Evolutionary conservation across 1,140 invertebrate genomes (phyloP).

Genomic region (Arctopsyche grandis): DNA sequence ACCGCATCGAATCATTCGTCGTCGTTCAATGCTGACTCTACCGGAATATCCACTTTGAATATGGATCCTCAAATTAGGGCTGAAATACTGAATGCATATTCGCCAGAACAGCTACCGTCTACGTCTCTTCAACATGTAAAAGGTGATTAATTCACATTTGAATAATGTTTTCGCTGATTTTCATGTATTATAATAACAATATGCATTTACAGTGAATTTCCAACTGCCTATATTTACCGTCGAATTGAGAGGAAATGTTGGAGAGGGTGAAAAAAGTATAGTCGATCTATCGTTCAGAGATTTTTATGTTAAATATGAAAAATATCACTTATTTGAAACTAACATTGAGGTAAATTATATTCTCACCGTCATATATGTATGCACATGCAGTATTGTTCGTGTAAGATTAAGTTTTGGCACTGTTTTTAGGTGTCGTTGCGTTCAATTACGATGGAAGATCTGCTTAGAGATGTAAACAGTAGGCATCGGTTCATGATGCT

Average conservation of each 20-base stretch:
- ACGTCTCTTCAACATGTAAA: constrained; percentile 49
- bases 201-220: constrained; percentile 69
- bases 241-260: constrained; percentile 74
- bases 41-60: constrained; percentile 66
- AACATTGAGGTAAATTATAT: constrained; percentile 69
- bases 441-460: constrained; percentile 88
- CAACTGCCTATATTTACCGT: constrained; percentile 78
- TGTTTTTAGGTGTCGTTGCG: constrained; percentile 74
- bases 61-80: constrained; percentile 71
- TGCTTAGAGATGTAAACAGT: constrained; percentile 79
- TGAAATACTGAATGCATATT: constrained; percentile 58
- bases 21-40: constrained; percentile 56
- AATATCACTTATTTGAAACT: constrained; percentile 72
- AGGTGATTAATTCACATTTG: constrained; percentile 37
- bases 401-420: background rate
- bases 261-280: constrained; percentile 73
- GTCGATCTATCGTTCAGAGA: constrained; percentile 87
- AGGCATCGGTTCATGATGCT: constrained; percentile 85
- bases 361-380: background rate
- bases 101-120: constrained; percentile 23
- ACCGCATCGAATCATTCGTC: constrained; percentile 29
- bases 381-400: constrained; percentile 1
- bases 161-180: background rate
- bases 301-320: constrained; percentile 80
- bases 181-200: background rate